Conservation (phyloP, 2,797 vertebrate species). For the Pangasius larnaudii region DNA sequence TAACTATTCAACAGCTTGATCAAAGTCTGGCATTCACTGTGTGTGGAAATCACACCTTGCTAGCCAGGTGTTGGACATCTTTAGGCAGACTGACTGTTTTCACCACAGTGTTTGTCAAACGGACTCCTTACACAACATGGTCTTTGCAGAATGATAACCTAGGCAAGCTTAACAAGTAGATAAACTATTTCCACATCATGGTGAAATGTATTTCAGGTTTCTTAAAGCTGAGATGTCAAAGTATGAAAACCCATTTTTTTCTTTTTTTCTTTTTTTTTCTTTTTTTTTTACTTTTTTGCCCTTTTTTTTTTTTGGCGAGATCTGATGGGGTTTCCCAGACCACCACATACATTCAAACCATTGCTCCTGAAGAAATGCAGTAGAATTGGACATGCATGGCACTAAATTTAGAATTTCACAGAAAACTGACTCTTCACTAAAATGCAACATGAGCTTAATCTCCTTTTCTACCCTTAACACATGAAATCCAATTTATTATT, state of each 20-base stretch:
- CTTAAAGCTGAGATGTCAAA: not conserved
- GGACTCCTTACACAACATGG: not conserved
- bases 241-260: not conserved
- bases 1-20: not conserved
- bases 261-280: not conserved
- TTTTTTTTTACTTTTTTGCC: not conserved
- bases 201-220: not conserved
- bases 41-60: not conserved
- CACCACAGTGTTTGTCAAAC: not conserved
- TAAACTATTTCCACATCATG: not conserved
- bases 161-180: not conserved
- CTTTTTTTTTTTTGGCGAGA: not conserved
- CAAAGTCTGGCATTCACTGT: not conserved
- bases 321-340: not conserved
- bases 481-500: not conserved
- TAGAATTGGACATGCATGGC: not conserved
- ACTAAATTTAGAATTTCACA: not conserved
- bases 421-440: not conserved
- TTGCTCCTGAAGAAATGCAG: not conserved
- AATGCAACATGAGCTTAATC: not conserved
- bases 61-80: not conserved
- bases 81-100: not conserved
- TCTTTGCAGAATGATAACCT: not conserved
- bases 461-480: not conserved
- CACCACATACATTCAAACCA: not conserved